phyloP scores from a whole-genome alignment of 1,140 invertebrate species.

The Adoxophyes honmai region DNA sequence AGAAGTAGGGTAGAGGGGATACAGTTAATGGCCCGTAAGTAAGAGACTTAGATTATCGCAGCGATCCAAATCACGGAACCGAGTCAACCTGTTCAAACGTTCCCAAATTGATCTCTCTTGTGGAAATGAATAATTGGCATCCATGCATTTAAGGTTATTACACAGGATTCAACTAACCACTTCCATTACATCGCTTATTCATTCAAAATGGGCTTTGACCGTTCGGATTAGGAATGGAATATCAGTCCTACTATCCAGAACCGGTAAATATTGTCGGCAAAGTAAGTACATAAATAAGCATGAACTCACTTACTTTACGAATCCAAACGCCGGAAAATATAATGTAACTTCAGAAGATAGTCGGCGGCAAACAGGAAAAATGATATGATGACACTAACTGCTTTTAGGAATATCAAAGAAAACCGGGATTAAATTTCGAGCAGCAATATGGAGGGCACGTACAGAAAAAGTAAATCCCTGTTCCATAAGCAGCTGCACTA shows the following conservation, averaged over 20 bases:
- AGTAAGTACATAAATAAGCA: background rate
- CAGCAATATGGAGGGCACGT: conserved; percentile 6
- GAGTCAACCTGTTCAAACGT: conserved; percentile 13
- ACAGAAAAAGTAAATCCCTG: conserved; percentile 33
- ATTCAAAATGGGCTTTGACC: no score
- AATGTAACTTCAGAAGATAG: background rate
- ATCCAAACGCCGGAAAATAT: conserved; percentile 5
- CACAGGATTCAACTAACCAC: no score
- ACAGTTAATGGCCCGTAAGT: conserved; percentile 26
- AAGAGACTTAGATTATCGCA: conserved; percentile 23
- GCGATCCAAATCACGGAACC: conserved; percentile 16
- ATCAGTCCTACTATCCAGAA: no score
- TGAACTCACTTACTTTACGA: conserved; percentile 11
- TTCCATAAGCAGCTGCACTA: conserved; percentile 28
- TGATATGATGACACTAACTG: background rate
- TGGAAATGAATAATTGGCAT: conserved; percentile 10
- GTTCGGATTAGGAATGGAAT: no score
- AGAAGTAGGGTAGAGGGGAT: background rate
- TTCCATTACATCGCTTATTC: no score
- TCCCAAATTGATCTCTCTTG: background rate
- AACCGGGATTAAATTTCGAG: background rate
- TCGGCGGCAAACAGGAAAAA: conserved; percentile 8
- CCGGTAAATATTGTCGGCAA: no score
- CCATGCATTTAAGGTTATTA: background rate
- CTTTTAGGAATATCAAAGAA: conserved; percentile 1